phyloP scores from a whole-genome alignment of 37 sponge, comb jelly and placozoan genomes.

The Halisarca cf. caerulea region DNA sequence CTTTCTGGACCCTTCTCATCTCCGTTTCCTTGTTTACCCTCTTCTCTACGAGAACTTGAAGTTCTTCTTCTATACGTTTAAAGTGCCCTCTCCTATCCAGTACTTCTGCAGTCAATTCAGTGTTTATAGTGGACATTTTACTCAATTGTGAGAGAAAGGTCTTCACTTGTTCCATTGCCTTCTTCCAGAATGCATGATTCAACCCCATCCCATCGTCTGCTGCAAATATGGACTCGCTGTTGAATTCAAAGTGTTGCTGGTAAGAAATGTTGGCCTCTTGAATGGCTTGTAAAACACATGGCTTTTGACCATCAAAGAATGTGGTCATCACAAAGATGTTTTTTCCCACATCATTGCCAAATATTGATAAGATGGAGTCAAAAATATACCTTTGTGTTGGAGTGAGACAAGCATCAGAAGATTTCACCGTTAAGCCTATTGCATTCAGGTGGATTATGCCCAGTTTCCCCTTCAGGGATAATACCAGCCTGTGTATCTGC shows the following conservation, averaged over 20 bases:
- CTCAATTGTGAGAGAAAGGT: constrained; percentile 45
- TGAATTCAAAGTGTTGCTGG: constrained; percentile 45
- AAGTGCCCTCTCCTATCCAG: constrained; percentile 54
- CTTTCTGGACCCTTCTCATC: constrained; percentile 37
- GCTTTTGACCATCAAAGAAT: constrained; percentile 69
- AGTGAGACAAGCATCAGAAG: constrained; percentile 59
- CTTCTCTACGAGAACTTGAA: constrained; percentile 36
- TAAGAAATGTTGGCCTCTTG: constrained; percentile 41
- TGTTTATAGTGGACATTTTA: constrained; percentile 8
- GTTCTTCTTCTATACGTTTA: constrained; percentile 32
- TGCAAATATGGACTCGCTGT: constrained; percentile 57
- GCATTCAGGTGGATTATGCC: constrained; percentile 60
- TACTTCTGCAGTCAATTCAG: constrained; percentile 60
- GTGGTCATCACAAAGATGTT: constrained; percentile 79
- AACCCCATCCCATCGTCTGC: constrained; percentile 6
- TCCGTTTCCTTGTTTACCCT: constrained; percentile 41
- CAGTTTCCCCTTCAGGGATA: background rate
- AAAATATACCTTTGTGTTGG: constrained; percentile 60
- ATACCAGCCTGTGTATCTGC: constrained; percentile 58
- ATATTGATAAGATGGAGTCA: constrained; percentile 54
- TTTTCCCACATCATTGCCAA: constrained; percentile 27
- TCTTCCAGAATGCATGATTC: constrained; percentile 65
- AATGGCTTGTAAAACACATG: constrained; percentile 60
- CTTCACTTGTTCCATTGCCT: constrained; percentile 46
- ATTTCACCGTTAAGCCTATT: constrained; percentile 58